phyloP scores from a whole-genome alignment of 2,113 vertebrate species.

The Pteruthius melanotis region DNA sequence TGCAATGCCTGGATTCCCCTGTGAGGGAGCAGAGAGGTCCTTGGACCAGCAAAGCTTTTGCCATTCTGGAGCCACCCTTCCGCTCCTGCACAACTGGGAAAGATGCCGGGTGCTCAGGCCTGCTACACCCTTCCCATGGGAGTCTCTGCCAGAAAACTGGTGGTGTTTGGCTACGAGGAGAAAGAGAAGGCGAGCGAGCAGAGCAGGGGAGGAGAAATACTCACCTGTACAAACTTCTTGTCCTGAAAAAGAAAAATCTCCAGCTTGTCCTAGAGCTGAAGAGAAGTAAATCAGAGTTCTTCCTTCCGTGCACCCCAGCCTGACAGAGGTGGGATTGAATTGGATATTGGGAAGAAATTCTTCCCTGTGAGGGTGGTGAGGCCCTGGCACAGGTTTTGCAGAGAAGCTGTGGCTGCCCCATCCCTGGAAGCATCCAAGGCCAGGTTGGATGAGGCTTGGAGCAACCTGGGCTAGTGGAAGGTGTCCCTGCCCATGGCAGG shows the following conservation, averaged over 20 bases:
- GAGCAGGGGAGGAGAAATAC: not conserved
- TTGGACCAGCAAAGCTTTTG: not conserved
- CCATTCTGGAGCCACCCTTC: not conserved
- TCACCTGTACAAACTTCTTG: not conserved
- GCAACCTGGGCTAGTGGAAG: not conserved
- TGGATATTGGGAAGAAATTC: not conserved
- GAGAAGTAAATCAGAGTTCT: not conserved
- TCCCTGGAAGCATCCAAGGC: not conserved
- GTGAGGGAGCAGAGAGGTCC: not conserved
- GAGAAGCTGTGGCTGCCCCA: not conserved
- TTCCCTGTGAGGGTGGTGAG: fast-evolving
- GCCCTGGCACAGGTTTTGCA: not conserved
- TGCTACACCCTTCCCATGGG: not conserved
- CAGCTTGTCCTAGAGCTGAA: not conserved
- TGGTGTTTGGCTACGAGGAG: not conserved
- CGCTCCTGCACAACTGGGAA: not conserved
- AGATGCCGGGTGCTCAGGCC: not conserved
- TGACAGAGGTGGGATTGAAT: not conserved
- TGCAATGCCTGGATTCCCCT: not conserved
- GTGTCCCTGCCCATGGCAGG: not conserved
- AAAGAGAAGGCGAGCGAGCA: not conserved
- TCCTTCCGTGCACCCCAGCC: not conserved
- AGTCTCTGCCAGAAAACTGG: not conserved
- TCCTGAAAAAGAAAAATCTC: not conserved
- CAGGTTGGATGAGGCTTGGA: not conserved